A percentile compares a stretch with the other conserved stretches of the same genome.
Evolutionary conservation across 2,797 vertebrate species (phyloP).

Genomic region (Loris lydekkerianus): DNA sequence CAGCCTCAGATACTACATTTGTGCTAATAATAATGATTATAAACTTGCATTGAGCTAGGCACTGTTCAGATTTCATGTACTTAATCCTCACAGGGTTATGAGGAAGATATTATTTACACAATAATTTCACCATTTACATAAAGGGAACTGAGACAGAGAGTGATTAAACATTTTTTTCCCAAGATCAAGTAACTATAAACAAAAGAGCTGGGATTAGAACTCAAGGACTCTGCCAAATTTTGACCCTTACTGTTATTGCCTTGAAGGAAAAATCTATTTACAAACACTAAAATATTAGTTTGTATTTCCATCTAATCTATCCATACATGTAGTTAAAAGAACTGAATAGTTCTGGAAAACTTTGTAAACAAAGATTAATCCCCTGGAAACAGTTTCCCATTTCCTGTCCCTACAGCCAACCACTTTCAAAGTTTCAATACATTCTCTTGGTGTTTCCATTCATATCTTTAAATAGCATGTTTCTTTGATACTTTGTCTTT

Average conservation of each 20-base stretch:
- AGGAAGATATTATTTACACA: neutral
- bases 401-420: neutral
- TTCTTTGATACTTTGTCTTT: neutral
- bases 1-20: neutral
- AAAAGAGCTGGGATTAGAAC: neutral
- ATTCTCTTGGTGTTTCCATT: neutral
- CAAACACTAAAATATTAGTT: slow-evolving; percentile 1
- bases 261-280: neutral
- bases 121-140: neutral
- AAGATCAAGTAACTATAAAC: neutral
- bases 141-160: neutral
- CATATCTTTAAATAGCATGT: neutral
- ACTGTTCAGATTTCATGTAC: neutral
- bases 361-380: neutral
- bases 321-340: neutral
- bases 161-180: neutral
- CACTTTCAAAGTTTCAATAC: neutral
- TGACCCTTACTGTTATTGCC: neutral
- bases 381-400: neutral
- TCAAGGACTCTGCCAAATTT: neutral
- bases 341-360: neutral
- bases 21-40: neutral
- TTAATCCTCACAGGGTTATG: neutral
- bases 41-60: neutral
- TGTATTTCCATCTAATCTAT: slow-evolving; percentile 9